Evolutionary conservation across 2,113 vertebrate species (phyloP).

Genomic region (Tychaedon coryphoeus): DNA sequence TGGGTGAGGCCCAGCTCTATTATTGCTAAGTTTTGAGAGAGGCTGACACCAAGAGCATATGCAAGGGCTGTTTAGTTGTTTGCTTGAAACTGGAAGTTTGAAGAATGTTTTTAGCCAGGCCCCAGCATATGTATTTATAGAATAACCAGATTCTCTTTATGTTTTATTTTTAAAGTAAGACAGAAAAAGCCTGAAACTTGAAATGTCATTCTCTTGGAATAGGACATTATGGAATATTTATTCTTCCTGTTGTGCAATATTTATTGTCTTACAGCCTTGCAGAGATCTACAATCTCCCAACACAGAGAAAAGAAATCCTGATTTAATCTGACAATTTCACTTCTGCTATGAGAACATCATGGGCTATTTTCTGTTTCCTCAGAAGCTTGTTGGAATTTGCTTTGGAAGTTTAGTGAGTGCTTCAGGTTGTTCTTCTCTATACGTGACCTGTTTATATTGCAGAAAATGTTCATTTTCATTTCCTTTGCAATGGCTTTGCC

Average conservation of each 20-base stretch:
- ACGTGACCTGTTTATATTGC: not conserved
- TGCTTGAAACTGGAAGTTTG: not conserved
- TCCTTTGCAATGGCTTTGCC: not conserved
- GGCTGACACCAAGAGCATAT: not conserved
- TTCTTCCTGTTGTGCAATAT: not conserved
- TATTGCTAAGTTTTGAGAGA: conserved; percentile 31
- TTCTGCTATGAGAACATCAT: not conserved
- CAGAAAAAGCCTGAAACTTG: not conserved
- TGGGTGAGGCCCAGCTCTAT: conserved; percentile 12
- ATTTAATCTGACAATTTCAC: not conserved
- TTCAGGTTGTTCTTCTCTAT: not conserved
- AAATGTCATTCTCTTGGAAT: not conserved
- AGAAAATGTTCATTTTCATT: not conserved
- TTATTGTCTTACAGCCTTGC: not conserved
- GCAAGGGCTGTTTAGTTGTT: not conserved
- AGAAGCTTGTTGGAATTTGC: not conserved
- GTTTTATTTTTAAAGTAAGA: not conserved
- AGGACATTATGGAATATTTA: not conserved
- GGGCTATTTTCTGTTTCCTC: not conserved
- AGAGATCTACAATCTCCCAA: not conserved
- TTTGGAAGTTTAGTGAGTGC: not conserved
- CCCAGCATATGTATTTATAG: not conserved
- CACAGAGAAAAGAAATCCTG: not conserved
- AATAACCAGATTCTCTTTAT: not conserved
- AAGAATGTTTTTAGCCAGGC: not conserved